Percentiles rank a stretch among this genome's conserved stretches.
phyloP scores from a whole-genome alignment of 2,888 invertebrate genomes.

The Actias luna region DNA sequence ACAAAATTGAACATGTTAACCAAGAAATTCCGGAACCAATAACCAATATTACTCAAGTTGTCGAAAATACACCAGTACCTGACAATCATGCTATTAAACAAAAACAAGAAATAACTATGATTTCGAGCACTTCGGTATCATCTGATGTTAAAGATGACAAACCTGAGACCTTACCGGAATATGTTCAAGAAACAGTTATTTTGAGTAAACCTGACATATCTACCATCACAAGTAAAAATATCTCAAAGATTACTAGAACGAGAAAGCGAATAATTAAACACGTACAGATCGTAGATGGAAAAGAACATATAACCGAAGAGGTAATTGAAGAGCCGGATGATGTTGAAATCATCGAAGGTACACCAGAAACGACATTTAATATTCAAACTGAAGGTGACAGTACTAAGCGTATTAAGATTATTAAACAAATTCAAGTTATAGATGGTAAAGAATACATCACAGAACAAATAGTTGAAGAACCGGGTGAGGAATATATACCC shows the following conservation, averaged over 20 bases:
- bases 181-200: conserved; percentile 3
- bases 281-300: conserved; percentile 90
- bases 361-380: conserved; percentile 56
- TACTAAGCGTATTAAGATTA: conserved; percentile 79
- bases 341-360: conserved; percentile 85
- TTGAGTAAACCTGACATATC: neutral
- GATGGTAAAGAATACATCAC: conserved; percentile 90
- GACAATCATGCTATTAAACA: neutral
- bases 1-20: neutral
- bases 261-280: conserved; percentile 87
- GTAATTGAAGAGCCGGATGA: conserved; percentile 13
- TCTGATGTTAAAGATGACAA: neutral
- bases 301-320: conserved; percentile 73
- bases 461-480: conserved; percentile 90
- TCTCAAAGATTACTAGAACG: conserved; percentile 11
- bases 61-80: neutral
- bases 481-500: conserved; percentile 73
- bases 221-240: conserved; percentile 21
- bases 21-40: neutral
- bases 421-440: conserved; percentile 86
- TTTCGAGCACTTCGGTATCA: neutral
- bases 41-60: neutral
- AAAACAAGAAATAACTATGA: neutral
- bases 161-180: conserved; percentile 1
- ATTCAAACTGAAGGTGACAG: conserved; percentile 54